Evolutionary conservation across 2,888 invertebrate species (phyloP).

Genomic region (Chrysomela aeneicollis): DNA sequence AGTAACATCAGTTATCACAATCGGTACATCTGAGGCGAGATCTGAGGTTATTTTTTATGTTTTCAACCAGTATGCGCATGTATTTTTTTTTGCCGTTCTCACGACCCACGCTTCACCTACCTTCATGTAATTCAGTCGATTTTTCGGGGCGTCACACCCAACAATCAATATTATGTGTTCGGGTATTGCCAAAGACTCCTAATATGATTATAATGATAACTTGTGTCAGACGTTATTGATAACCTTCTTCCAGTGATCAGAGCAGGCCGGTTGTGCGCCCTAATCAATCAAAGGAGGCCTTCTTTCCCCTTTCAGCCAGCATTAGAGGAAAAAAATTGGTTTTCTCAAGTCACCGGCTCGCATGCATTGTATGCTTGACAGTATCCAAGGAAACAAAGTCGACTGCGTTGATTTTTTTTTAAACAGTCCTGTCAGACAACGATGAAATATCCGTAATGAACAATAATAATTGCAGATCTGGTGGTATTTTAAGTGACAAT

Average conservation of each 20-base stretch:
- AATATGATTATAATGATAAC: constrained; percentile 60
- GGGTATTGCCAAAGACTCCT: constrained; percentile 51
- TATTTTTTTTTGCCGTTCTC: background rate
- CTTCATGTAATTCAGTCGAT: constrained; percentile 21
- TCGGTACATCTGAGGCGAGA: too few species aligned
- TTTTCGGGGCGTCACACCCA: constrained; percentile 28
- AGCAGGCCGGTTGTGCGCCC: constrained; percentile 35
- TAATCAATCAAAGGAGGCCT: constrained; percentile 51
- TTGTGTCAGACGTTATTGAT: constrained; percentile 58
- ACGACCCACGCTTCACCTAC: background rate
- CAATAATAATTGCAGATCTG: too few species aligned
- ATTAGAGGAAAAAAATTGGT: background rate
- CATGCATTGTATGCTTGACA: too few species aligned
- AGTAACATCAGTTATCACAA: too few species aligned
- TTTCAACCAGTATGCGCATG: background rate
- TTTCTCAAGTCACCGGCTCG: too few species aligned
- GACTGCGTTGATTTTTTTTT: too few species aligned
- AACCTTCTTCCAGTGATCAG: constrained; percentile 50
- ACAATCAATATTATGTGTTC: constrained; percentile 51
- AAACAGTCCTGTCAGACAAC: too few species aligned
- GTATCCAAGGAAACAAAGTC: too few species aligned
- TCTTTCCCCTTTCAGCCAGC: background rate
- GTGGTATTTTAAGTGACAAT: too few species aligned
- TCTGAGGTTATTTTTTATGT: too few species aligned
- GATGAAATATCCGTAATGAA: too few species aligned